A percentile compares a stretch with the other conserved stretches of the same genome.
Conservation (phyloP, 2,888 invertebrate species). For the Leptura quadrifasciata region DNA sequence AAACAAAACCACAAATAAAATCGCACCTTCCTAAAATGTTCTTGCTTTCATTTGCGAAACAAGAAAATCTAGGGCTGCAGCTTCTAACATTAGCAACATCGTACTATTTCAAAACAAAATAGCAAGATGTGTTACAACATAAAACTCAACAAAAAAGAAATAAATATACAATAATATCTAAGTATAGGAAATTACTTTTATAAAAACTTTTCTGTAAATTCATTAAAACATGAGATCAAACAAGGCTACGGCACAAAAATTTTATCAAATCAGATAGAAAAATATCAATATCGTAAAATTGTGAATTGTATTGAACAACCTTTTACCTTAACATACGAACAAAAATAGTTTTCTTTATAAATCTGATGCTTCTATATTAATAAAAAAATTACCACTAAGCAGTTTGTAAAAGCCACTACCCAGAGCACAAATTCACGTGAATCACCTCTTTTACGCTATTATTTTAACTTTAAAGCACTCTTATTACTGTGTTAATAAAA, state of each 20-base stretch:
- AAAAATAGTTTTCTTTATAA: slow-evolving; percentile 25
- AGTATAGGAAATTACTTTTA: slow-evolving; percentile 16
- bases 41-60: slow-evolving; percentile 44
- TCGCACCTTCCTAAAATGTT: slow-evolving; percentile 43
- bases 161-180: slow-evolving; percentile 15
- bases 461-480: slow-evolving; percentile 32
- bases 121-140: slow-evolving; percentile 49
- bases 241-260: slow-evolving; percentile 55
- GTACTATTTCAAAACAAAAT: slow-evolving; percentile 52
- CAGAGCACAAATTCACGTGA: slow-evolving; percentile 48
- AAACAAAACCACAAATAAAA: slow-evolving; percentile 33
- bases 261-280: slow-evolving; percentile 35
- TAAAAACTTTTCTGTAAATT: slow-evolving; percentile 48
- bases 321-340: slow-evolving; percentile 12
- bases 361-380: slow-evolving; percentile 16
- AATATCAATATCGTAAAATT: slow-evolving; percentile 22
- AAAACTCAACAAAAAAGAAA: slow-evolving; percentile 38
- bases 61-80: slow-evolving; percentile 42
- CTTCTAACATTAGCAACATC: slow-evolving; percentile 47
- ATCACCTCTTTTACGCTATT: slow-evolving; percentile 21
- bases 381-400: slow-evolving; percentile 33
- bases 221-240: slow-evolving; percentile 56
- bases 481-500: slow-evolving; percentile 15
- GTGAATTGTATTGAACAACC: slow-evolving; percentile 15
- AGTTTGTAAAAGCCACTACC: slow-evolving; percentile 50